These are phyloP conservation scores for Watsonalla cultraria DNA, from an alignment of 2,888 invertebrate genomes.

Conservation along the genomic window DNA sequence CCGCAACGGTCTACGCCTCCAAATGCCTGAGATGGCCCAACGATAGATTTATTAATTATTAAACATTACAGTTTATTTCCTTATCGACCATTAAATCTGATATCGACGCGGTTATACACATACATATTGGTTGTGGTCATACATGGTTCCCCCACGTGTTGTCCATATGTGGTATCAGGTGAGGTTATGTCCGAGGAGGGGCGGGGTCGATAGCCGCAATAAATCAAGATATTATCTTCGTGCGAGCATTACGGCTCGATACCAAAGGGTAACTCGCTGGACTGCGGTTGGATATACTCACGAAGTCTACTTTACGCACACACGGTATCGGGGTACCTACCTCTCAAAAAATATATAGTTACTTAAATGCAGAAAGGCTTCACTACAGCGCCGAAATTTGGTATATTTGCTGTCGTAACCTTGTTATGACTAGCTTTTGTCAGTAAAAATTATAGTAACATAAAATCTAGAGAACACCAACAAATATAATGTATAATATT, in stretches of 20 bases:
- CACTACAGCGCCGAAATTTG: no score
- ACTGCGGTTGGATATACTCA: constrained; percentile 30
- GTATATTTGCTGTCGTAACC: no score
- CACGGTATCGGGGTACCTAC: constrained; percentile 5
- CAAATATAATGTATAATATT: no score
- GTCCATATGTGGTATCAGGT: constrained; percentile 24
- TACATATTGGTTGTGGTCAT: not conserved
- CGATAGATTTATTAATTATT: constrained; percentile 72
- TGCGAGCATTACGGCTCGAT: constrained; percentile 62
- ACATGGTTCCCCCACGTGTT: not conserved
- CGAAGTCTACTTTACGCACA: constrained; percentile 14
- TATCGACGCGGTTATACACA: not conserved
- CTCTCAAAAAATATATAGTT: no score
- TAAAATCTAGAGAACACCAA: no score
- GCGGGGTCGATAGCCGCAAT: constrained; percentile 61
- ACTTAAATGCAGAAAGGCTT: no score
- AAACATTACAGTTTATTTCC: constrained; percentile 41
- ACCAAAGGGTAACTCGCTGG: constrained; percentile 58
- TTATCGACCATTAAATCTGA: constrained; percentile 19
- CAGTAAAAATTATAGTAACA: no score
- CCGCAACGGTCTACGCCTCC: constrained; percentile 62
- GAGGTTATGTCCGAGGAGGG: constrained; percentile 25
- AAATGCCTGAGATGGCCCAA: constrained; percentile 56
- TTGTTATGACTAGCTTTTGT: no score
- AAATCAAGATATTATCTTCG: constrained; percentile 74